Evolutionary conservation across 2,113 vertebrate species (phyloP), one percentile per base, ranked within the genome.

Genomic region (Lethenteron camtschaticum): DNA sequence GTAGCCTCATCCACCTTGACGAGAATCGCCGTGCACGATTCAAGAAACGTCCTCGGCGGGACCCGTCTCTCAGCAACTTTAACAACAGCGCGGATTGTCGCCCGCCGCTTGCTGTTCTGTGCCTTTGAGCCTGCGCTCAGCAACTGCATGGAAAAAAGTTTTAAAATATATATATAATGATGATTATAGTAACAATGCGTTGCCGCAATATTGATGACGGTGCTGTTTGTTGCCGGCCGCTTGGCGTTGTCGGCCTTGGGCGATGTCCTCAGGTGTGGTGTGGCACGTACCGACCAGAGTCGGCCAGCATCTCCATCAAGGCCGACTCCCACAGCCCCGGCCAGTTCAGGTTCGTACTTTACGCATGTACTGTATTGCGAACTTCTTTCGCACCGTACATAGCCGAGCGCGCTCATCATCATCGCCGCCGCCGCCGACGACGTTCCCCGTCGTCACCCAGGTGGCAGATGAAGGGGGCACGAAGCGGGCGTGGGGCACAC

Each of bases 241-340:
- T 41, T 41, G 41, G 41, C 41, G 6, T 41, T 41, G 41, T 41
- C 41, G 41, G 41, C 41, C 41, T 41, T 41, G 3, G 41, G 41
- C 41, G 41, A 41, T 41, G 41, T 41, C 41, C 41, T 41, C 11
- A 83, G 81, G 89, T 95, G 56, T 97, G 92, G 91, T 97, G 92
- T 57, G 91, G 90, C 3, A 87, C 89, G 75, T 96, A 95, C 80
- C 83, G 89, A 71, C 90, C 91, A 5, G 91, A 95, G 73, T 95
- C 87, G 8, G 90, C 91, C 70, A 79, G 85, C 74, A 90, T 95
- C 79, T 88, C 88, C 56, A 90, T 97, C 73, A 96, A 92, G 80
- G 92, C 89, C 0, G 91, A 95, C 2, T 84, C 85, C 9, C 92
- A 97, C 82, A 96, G 91, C 76, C 92, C 92, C 59, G 80, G 91